phyloP scores from a whole-genome alignment of 2,797 vertebrate genomes.

The Darevskia nairensis region DNA sequence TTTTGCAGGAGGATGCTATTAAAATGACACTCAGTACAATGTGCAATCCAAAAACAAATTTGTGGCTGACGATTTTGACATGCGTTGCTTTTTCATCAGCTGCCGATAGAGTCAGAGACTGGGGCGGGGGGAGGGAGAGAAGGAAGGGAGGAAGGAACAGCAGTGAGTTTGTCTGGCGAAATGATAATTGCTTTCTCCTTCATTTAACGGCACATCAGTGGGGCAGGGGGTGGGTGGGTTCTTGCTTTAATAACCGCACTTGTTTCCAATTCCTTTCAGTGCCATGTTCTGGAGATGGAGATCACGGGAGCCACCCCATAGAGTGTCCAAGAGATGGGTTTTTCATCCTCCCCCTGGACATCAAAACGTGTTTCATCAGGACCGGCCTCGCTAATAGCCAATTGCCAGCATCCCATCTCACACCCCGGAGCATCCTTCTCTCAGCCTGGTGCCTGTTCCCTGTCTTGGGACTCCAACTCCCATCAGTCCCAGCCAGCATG shows the following conservation, averaged over 20 bases:
- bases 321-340: neutral
- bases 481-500: no score
- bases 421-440: no score
- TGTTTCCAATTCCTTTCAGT: neutral
- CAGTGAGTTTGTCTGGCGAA: neutral
- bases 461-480: no score
- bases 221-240: neutral
- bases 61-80: slow-evolving; percentile 38
- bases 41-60: slow-evolving; percentile 45
- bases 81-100: slow-evolving; percentile 50
- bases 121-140: neutral
- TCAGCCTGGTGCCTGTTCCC: no score
- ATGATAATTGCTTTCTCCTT: slow-evolving; percentile 52
- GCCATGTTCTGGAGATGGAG: neutral
- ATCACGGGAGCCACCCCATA: neutral
- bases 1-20: slow-evolving; percentile 60
- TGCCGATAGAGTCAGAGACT: neutral
- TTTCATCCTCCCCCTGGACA: neutral
- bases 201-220: slow-evolving; percentile 10
- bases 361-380: neutral
- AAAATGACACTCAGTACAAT: slow-evolving; percentile 29
- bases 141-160: neutral
- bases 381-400: neutral
- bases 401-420: neutral
- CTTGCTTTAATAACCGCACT: slow-evolving; percentile 29